A percentile compares a stretch with the other conserved stretches of the same genome.
These are phyloP conservation scores for Cryptomyrus ogoouensis DNA, from an alignment of 2,113 vertebrate genomes.

Conservation along the genomic window DNA sequence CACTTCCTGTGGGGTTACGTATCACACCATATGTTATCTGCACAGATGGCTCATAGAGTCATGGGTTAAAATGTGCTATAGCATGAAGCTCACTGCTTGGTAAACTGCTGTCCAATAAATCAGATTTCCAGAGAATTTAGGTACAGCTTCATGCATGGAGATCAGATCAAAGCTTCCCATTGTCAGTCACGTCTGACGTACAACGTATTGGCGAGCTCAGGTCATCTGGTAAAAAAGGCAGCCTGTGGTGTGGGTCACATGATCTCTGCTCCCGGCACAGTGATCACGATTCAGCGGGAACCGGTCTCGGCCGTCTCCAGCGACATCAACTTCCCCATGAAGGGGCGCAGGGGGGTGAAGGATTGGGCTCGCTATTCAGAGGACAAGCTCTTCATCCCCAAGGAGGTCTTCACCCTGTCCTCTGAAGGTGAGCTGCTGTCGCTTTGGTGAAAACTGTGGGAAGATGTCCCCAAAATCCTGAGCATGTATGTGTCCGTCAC, in stretches of 20 bases:
- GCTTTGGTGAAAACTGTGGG: neutral
- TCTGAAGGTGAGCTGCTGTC: conserved; percentile 62
- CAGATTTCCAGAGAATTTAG: neutral
- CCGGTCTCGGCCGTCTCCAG: conserved; percentile 93
- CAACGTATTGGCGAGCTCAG: neutral
- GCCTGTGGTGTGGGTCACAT: neutral
- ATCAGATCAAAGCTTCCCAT: neutral
- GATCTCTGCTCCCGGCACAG: conserved; percentile 49
- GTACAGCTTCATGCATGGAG: neutral
- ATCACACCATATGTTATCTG: neutral
- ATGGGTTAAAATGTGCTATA: neutral
- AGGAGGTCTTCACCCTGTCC: conserved; percentile 85
- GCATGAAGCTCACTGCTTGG: neutral
- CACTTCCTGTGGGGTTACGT: neutral
- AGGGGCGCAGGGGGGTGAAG: conserved; percentile 93
- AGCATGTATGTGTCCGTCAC: neutral
- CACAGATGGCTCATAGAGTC: neutral
- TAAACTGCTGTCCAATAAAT: neutral
- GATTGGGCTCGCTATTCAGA: conserved; percentile 94
- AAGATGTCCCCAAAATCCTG: neutral
- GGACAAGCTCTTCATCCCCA: conserved; percentile 94
- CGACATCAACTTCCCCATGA: conserved; percentile 96
- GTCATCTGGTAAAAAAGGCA: neutral
- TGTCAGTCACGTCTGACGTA: neutral
- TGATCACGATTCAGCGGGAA: conserved; percentile 94